phyloP scores from a whole-genome alignment of 1,140 invertebrate genomes.

The Chironomus tepperi region DNA sequence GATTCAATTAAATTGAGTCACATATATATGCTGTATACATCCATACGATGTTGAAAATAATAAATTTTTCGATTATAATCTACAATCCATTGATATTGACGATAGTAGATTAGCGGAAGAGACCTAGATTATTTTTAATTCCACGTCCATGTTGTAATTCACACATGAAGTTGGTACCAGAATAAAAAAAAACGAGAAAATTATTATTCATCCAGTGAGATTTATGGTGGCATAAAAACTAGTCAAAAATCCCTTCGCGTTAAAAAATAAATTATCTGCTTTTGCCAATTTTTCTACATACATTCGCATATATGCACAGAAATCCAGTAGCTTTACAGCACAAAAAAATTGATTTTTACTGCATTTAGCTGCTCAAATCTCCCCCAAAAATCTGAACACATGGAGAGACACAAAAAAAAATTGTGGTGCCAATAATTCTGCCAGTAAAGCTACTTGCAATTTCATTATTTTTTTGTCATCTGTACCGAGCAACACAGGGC shows the following conservation, averaged over 20 bases:
- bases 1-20: slow-evolving; percentile 6
- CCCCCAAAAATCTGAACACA: too few relatives aligned
- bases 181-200: background rate
- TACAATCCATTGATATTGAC: background rate
- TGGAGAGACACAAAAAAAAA: too few relatives aligned
- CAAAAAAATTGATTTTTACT: background rate
- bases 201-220: too few relatives aligned
- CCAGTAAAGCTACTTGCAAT: too few relatives aligned
- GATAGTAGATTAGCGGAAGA: slow-evolving; percentile 6
- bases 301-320: background rate
- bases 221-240: background rate
- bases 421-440: too few relatives aligned
- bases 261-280: background rate
- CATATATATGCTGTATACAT: background rate
- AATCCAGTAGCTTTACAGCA: background rate
- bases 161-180: background rate
- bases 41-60: background rate
- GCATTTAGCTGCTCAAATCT: background rate
- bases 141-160: too few relatives aligned
- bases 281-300: background rate
- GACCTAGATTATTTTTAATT: slow-evolving; percentile 1
- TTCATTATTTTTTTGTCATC: too few relatives aligned
- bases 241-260: background rate
- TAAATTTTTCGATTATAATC: background rate
- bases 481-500: too few relatives aligned